A percentile compares a stretch with the other conserved stretches of the same genome.
These are phyloP conservation scores for Microctonus brassicae DNA, from an alignment of 2,888 invertebrate species.

Conservation along the genomic window DNA sequence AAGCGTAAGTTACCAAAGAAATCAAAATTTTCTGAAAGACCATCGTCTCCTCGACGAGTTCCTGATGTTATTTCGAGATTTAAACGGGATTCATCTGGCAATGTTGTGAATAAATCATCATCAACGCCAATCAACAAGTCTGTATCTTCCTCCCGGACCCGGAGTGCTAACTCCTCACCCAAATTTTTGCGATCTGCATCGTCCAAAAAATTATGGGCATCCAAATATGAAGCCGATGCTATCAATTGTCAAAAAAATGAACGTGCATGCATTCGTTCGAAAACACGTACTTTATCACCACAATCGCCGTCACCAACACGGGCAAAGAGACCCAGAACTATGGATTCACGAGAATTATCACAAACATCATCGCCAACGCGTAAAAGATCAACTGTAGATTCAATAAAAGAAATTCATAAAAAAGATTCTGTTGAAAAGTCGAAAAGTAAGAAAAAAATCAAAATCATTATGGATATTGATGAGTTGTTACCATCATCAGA, in stretches of 20 bases:
- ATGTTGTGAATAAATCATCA: slow-evolving; percentile 25
- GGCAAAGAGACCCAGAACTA: slow-evolving; percentile 45
- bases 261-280: slow-evolving; percentile 17
- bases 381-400: slow-evolving; percentile 30
- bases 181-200: neutral
- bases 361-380: slow-evolving; percentile 48
- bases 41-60: slow-evolving; percentile 32
- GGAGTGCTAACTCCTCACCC: neutral
- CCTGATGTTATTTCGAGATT: slow-evolving; percentile 9
- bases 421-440: slow-evolving; percentile 2
- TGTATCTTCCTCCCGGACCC: slow-evolving; percentile 21
- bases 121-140: neutral
- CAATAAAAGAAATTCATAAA: slow-evolving; percentile 11
- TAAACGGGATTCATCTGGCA: slow-evolving; percentile 41
- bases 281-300: slow-evolving; percentile 16
- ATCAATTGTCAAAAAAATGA: neutral
- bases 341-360: slow-evolving; percentile 40
- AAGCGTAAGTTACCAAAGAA: slow-evolving; percentile 11
- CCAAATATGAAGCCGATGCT: neutral
- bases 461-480: slow-evolving; percentile 56
- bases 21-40: slow-evolving; percentile 31
- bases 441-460: slow-evolving; percentile 45
- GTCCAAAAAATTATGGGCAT: neutral
- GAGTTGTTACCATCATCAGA: slow-evolving; percentile 57
- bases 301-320: slow-evolving; percentile 48